Evolutionary conservation across 2,888 invertebrate genomes (phyloP).

Genomic region (Drosophila birchii): DNA sequence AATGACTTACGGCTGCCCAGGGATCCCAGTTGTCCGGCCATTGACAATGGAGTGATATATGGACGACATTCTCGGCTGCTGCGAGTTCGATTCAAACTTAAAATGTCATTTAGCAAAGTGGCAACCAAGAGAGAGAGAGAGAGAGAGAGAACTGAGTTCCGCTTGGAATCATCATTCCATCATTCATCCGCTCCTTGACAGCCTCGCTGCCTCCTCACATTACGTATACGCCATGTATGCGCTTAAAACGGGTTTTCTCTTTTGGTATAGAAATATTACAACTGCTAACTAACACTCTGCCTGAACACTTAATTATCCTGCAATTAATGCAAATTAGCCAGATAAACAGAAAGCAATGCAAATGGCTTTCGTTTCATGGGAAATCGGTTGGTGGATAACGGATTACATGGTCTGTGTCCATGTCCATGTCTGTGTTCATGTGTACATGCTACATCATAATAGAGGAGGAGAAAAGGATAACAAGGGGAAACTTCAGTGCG

Average conservation of each 20-base stretch:
- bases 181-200: slow-evolving; percentile 64
- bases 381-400: not conserved
- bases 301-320: slow-evolving; percentile 26
- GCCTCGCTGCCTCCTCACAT: slow-evolving; percentile 30
- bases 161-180: slow-evolving; percentile 26
- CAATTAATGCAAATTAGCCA: slow-evolving; percentile 46
- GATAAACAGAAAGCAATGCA: slow-evolving; percentile 6
- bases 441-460: not conserved
- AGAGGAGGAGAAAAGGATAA: slow-evolving; percentile 1
- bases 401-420: not conserved
- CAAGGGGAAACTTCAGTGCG: not conserved
- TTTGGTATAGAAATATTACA: not conserved
- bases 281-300: not conserved
- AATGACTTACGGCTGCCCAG: slow-evolving; percentile 50
- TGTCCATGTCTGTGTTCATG: not conserved
- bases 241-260: not conserved
- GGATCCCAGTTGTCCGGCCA: slow-evolving; percentile 25
- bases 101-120: slow-evolving; percentile 61
- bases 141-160: not conserved
- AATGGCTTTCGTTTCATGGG: not conserved
- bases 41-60: slow-evolving; percentile 60
- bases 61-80: not conserved
- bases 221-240: slow-evolving; percentile 25
- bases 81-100: slow-evolving; percentile 25
- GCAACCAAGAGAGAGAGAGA: not conserved